A percentile compares a stretch with the other conserved stretches of the same genome.
Evolutionary conservation across 1,140 invertebrate species (phyloP).

Genomic region (Nomia melanderi): DNA sequence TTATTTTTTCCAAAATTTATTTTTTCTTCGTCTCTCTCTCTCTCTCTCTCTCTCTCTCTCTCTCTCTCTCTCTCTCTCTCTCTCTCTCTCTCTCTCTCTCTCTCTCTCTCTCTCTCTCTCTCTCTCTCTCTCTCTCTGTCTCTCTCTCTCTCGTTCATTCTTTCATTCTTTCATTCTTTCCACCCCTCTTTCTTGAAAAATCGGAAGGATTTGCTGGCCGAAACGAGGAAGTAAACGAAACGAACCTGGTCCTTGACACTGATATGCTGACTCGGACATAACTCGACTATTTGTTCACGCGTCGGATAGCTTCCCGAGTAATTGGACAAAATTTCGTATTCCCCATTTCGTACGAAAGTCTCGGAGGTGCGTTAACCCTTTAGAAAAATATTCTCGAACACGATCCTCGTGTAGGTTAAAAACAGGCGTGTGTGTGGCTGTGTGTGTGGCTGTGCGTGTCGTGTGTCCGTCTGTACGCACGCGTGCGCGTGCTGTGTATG

Average conservation of each 20-base stretch:
- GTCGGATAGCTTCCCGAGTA: conserved; percentile 32
- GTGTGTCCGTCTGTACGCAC: not conserved
- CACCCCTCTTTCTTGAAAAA: conserved; percentile 13
- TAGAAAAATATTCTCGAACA: conserved; percentile 49
- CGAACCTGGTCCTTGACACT: conserved; percentile 63
- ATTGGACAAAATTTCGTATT: conserved; percentile 14
- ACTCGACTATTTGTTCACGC: conserved; percentile 43
- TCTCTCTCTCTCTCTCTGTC: no score
- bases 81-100: no score
- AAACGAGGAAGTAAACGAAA: conserved; percentile 54
- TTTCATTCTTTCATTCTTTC: not conserved
- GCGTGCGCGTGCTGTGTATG: not conserved
- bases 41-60: no score
- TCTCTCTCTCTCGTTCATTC: no score
- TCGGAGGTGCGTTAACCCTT: not conserved
- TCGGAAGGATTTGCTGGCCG: conserved; percentile 23
- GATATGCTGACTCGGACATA: conserved; percentile 67
- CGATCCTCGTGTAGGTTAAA: conserved; percentile 16
- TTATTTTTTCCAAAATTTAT: no score
- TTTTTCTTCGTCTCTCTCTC: no score
- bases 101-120: no score
- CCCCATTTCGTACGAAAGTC: conserved; percentile 24
- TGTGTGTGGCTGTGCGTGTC: not conserved
- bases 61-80: no score
- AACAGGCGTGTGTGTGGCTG: not conserved